Base-by-base conservation (phyloP, 2,113 vertebrate genomes). In the Cottus gobio region DNA sequence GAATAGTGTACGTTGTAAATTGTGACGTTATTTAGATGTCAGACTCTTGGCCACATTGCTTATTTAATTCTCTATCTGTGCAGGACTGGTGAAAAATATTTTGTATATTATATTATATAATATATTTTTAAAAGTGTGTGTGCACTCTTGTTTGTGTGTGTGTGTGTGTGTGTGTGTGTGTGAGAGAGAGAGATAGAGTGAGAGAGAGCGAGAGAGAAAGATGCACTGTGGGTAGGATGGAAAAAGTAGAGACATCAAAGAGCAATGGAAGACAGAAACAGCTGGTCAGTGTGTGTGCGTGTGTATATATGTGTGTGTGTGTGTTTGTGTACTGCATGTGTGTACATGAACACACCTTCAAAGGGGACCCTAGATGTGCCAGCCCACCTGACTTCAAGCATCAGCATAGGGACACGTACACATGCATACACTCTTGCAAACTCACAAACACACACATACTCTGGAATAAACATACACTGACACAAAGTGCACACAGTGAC, bases 241-340 rank as follows among this genome's bases (percentile, higher is more conserved):
- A 83, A 88, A 84, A 88, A 73, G 82, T 87, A 24, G 34, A 70
- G 48, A 92, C 90, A 90, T 92, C 90, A 93, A 92, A 93, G 89
- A 69, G 81, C 20, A 63, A 72, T 42, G 64, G 78, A 82, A 74
- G 69, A 83, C 84, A 84, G 80, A 91, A 91, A 91, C 91, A 93
- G 91, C 91, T 93, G 91, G 89, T 89, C 85, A 73, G 67, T 81
- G 78, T 77, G 68, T 86, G 88, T 83, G 83, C 77, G 77, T 70
- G 56, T 61, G 70, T 61, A 62, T 58, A 63, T 62, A 66, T 75
- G 72, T n/a, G 66, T 82, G 46, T 75, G 71, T 22, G 50, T 42
- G 65, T 16, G 70, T 76, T 48, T 80, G 57, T 80, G 24, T 79
- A 26, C 11, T 46, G 36, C 31, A 12, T 80, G 52, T 67, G 75